Conservation (phyloP, 1,140 invertebrate genomes). For the Drosophila bifasciata region DNA sequence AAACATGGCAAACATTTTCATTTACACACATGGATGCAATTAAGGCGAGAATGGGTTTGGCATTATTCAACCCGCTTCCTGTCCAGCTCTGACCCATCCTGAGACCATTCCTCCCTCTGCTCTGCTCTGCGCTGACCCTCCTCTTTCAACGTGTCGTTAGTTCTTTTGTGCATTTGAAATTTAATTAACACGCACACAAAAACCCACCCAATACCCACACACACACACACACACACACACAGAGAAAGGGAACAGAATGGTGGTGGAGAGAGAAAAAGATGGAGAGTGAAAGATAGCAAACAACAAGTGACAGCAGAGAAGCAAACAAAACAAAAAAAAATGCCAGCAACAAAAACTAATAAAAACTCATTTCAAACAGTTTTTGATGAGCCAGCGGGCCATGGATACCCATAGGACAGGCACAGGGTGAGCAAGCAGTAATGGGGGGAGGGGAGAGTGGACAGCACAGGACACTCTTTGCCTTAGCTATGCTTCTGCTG, state of each 20-base stretch:
- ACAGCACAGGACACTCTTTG: conserved; percentile 44
- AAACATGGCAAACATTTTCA: conserved; percentile 64
- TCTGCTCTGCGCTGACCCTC: not conserved
- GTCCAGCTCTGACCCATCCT: not conserved
- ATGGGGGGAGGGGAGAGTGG: not conserved
- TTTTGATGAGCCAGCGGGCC: conserved; percentile 64
- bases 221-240: conserved; percentile 15
- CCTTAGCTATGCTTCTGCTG: conserved; percentile 22
- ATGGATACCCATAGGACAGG: conserved; percentile 16
- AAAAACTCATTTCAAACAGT: conserved; percentile 77
- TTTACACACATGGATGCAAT: conserved; percentile 79
- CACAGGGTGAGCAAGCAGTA: not conserved
- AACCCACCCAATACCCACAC: conserved; percentile 7
- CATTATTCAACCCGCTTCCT: conserved; percentile 35
- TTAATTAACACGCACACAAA: conserved; percentile 73
- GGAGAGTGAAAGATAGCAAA: conserved; percentile 42
- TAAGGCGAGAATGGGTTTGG: conserved; percentile 61
- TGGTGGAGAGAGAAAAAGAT: conserved; percentile 1
- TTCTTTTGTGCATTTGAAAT: conserved; percentile 80
- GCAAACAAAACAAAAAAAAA: conserved; percentile 53
- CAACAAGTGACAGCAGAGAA: conserved; percentile 51
- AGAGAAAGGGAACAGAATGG: not conserved
- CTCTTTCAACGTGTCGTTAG: conserved; percentile 54
- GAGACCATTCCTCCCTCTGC: not conserved
- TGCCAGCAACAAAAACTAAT: conserved; percentile 65